Evolutionary conservation across 1,140 invertebrate genomes (phyloP).

Genomic region (Diuraphis noxia): DNA sequence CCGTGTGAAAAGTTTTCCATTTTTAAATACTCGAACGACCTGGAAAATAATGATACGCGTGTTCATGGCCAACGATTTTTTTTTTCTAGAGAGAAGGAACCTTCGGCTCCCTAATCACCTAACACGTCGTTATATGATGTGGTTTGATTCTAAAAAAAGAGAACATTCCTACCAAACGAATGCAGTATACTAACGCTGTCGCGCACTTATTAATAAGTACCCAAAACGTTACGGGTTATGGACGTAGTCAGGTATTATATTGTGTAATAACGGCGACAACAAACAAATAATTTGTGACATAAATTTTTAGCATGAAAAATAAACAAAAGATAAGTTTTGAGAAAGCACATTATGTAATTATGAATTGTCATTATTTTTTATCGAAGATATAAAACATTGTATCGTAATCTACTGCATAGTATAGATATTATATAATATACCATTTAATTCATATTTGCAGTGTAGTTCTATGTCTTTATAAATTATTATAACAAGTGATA

Average conservation of each 20-base stretch:
- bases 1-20: slow-evolving; percentile 10
- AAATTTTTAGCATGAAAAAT: neutral
- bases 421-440: neutral
- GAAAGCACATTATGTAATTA: neutral
- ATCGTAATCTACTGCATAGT: neutral
- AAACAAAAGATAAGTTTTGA: neutral
- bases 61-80: slow-evolving; percentile 26
- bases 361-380: neutral
- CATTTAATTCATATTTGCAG: neutral
- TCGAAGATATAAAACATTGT: no score
- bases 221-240: neutral
- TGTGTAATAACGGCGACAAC: neutral
- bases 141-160: slow-evolving; percentile 49
- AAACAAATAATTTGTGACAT: neutral
- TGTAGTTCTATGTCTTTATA: neutral
- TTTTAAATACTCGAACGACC: slow-evolving; percentile 39
- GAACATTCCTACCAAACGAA: slow-evolving; percentile 7
- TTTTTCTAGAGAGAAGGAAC: slow-evolving; percentile 8
- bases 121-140: slow-evolving; percentile 5
- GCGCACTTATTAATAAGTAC: slow-evolving; percentile 1
- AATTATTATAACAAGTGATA: neutral
- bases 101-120: slow-evolving; percentile 37
- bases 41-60: slow-evolving; percentile 24
- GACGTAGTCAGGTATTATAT: neutral
- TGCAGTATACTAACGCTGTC: neutral